Conservation (phyloP, 53 echinoderm and acorn worm genomes). For the Crossaster papposus region DNA sequence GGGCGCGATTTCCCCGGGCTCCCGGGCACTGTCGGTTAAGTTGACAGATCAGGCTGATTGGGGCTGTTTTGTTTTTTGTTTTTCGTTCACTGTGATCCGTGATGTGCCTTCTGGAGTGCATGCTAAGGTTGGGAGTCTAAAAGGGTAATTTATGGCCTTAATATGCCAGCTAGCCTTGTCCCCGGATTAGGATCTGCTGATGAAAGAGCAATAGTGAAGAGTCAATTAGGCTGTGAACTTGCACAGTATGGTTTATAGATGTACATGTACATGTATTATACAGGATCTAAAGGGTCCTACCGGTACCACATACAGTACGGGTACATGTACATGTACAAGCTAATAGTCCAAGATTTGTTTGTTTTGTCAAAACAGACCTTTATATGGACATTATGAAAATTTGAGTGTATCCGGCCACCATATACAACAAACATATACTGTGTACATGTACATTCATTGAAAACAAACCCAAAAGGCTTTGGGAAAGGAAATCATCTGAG, state of each 20-base stretch:
- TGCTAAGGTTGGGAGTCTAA: neutral
- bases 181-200: neutral
- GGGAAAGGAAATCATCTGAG: too few species aligned
- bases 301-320: too few species aligned
- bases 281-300: too few species aligned
- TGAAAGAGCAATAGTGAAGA: neutral
- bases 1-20: neutral
- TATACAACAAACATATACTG: too few species aligned
- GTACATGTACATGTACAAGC: too few species aligned
- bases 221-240: neutral
- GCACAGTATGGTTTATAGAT: neutral
- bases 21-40: neutral
- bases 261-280: neutral
- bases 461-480: too few species aligned
- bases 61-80: neutral
- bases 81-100: neutral
- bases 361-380: too few species aligned
- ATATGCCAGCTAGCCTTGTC: slow-evolving; percentile 12
- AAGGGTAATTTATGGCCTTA: slow-evolving; percentile 48
- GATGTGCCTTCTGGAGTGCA: neutral
- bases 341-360: too few species aligned
- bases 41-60: slow-evolving; percentile 29
- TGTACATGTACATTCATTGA: too few species aligned
- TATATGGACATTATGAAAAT: too few species aligned
- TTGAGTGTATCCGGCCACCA: too few species aligned